Percentiles rank a stretch among this genome's conserved stretches.
phyloP scores from a whole-genome alignment of 2,888 invertebrate species.

The Nemapogon koenigi region DNA sequence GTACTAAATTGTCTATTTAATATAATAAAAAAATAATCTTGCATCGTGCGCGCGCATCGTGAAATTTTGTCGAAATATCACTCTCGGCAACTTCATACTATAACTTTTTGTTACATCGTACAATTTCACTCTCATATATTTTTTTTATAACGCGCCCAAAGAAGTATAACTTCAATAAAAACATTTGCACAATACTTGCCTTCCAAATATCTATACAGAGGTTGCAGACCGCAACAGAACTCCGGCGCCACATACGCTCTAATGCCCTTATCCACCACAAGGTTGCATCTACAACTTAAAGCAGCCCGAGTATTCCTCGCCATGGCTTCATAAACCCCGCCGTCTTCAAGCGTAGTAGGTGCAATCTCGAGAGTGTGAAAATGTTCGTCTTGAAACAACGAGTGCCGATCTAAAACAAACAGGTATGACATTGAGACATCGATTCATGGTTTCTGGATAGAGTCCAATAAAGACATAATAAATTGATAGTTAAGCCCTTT shows the following conservation, averaged over 20 bases:
- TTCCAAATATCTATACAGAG: constrained; percentile 66
- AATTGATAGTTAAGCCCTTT: too few species aligned
- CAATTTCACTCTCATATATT: too few species aligned
- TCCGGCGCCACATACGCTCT: constrained; percentile 82
- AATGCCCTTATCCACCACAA: constrained; percentile 84
- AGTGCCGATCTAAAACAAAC: constrained; percentile 52
- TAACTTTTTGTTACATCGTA: too few species aligned
- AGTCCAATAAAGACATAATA: too few species aligned
- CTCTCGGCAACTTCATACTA: too few species aligned
- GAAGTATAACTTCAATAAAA: too few species aligned
- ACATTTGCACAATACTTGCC: constrained; percentile 46
- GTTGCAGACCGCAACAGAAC: constrained; percentile 75
- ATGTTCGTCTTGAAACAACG: constrained; percentile 73
- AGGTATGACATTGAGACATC: too few species aligned
- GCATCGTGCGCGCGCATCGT: too few species aligned
- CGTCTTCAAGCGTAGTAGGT: constrained; percentile 77
- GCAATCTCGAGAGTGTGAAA: constrained; percentile 89
- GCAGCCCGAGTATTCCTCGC: constrained; percentile 84
- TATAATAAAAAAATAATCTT: too few species aligned
- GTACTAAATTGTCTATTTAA: too few species aligned
- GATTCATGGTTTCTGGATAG: too few species aligned
- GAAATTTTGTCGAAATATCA: too few species aligned
- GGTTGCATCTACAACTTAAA: constrained; percentile 76
- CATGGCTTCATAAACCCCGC: constrained; percentile 79
- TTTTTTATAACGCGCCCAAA: not conserved